These are phyloP conservation scores for Uloborus diversus DNA, from an alignment of 1,140 invertebrate genomes.

Conservation along the genomic window DNA sequence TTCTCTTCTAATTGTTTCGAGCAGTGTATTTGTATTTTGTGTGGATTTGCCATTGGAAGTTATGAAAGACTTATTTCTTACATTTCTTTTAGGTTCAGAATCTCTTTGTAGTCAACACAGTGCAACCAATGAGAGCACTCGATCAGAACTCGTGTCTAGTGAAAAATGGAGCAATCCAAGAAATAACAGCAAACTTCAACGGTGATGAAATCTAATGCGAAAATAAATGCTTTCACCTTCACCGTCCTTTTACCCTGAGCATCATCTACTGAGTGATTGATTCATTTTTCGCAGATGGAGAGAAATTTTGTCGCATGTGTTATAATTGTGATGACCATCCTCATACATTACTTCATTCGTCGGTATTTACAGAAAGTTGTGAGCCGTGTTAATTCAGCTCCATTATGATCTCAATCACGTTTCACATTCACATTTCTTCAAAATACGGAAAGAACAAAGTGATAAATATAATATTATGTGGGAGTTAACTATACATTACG, in stretches of 20 bases:
- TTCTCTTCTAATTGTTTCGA: neutral
- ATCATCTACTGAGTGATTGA: no score
- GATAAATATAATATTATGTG: no score
- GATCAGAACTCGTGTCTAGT: conserved; percentile 14
- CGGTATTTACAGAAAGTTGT: no score
- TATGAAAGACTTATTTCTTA: neutral
- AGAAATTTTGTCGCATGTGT: no score
- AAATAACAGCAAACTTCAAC: conserved; percentile 22
- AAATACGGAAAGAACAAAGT: no score
- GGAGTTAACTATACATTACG: no score
- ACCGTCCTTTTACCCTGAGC: conserved; percentile 19
- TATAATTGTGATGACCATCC: no score
- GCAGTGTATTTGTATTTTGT: neutral
- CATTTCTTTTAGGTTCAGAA: conserved; percentile 14
- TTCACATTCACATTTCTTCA: no score
- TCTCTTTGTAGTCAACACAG: conserved; percentile 30
- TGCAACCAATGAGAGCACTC: conserved; percentile 10
- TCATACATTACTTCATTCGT: no score
- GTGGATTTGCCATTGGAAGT: neutral
- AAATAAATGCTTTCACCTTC: conserved; percentile 14
- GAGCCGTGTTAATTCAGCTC: no score
- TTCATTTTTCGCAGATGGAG: no score
- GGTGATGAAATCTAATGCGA: conserved; percentile 3
- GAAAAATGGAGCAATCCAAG: conserved; percentile 43
- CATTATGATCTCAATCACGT: no score